Evolutionary conservation across 2,797 vertebrate species (phyloP).

Genomic region (Hippocampus kuda): DNA sequence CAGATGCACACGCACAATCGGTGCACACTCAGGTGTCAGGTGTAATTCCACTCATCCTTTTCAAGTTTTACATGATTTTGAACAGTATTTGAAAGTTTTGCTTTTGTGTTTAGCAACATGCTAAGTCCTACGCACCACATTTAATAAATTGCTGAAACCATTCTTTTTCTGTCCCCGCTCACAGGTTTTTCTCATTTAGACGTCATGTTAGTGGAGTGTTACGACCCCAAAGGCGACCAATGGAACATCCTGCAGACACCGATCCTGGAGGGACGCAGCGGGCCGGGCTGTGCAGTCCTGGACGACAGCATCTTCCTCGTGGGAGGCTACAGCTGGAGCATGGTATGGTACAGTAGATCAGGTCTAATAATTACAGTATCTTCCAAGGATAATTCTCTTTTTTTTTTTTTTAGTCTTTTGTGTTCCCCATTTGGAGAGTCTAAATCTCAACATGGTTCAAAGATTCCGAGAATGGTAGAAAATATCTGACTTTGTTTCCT

Average conservation of each 20-base stretch:
- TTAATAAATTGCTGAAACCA: not conserved
- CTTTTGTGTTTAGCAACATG: no score
- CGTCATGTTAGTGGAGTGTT: constrained; percentile 97
- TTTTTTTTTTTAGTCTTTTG: not conserved
- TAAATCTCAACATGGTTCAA: no score
- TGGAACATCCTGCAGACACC: constrained; percentile 98
- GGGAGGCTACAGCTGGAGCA: constrained; percentile 99
- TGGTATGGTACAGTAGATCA: constrained; percentile 65
- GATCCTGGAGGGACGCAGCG: constrained; percentile 94
- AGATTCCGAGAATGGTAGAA: not conserved
- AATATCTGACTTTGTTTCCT: not conserved
- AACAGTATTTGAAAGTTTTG: no score
- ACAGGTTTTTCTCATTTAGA: constrained; percentile 96
- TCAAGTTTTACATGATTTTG: no score
- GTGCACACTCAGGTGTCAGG: not conserved
- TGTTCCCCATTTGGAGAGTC: no score
- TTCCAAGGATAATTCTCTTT: not conserved
- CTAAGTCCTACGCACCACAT: no score
- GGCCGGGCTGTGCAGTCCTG: constrained; percentile 89
- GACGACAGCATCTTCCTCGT: constrained; percentile 96
- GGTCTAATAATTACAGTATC: not conserved
- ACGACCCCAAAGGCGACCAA: constrained; percentile 95
- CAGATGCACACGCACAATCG: not conserved
- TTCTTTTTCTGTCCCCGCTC: constrained; percentile 1
- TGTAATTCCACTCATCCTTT: no score